A percentile compares a stretch with the other conserved stretches of the same genome.
These are phyloP conservation scores for Dynastes maya DNA, from an alignment of 2,888 invertebrate genomes.

Conservation along the genomic window DNA sequence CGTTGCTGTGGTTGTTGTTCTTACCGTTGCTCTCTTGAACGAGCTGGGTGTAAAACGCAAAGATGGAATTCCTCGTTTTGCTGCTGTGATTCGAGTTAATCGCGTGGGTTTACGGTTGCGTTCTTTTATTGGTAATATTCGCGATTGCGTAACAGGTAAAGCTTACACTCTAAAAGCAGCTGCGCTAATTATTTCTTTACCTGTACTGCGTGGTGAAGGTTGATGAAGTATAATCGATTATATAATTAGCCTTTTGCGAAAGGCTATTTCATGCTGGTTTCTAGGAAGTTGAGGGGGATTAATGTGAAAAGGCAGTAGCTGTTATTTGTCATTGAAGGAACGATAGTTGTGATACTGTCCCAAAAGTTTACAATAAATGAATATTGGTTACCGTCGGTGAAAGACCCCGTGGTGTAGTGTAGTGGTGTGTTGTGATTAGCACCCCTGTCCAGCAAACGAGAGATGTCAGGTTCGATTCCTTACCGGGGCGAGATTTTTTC, in stretches of 20 bases:
- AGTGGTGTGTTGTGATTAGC: too few species aligned
- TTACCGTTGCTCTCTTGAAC: not conserved
- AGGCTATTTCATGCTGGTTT: not conserved
- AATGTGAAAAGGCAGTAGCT: not conserved
- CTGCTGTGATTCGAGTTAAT: not conserved
- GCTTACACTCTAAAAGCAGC: slow-evolving; percentile 21
- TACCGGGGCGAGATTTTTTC: too few species aligned
- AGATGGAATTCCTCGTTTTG: slow-evolving; percentile 40
- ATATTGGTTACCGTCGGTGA: too few species aligned
- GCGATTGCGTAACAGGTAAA: slow-evolving; percentile 8
- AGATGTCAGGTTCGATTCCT: too few species aligned
- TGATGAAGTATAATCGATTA: slow-evolving; percentile 3
- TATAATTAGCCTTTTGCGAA: slow-evolving; percentile 8
- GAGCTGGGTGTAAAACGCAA: slow-evolving; percentile 15
- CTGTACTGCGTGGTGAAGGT: not conserved
- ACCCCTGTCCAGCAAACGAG: too few species aligned
- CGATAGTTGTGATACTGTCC: too few species aligned
- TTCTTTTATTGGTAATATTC: slow-evolving; percentile 5
- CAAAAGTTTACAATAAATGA: too few species aligned
- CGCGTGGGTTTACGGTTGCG: slow-evolving; percentile 8
- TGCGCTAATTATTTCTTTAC: slow-evolving; percentile 28
- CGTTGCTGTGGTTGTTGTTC: not conserved
- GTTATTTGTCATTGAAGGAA: not conserved
- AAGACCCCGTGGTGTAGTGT: too few species aligned
- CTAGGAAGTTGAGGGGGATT: not conserved